Conservation (phyloP, 2,113 vertebrate species). For the Otus sunia region DNA sequence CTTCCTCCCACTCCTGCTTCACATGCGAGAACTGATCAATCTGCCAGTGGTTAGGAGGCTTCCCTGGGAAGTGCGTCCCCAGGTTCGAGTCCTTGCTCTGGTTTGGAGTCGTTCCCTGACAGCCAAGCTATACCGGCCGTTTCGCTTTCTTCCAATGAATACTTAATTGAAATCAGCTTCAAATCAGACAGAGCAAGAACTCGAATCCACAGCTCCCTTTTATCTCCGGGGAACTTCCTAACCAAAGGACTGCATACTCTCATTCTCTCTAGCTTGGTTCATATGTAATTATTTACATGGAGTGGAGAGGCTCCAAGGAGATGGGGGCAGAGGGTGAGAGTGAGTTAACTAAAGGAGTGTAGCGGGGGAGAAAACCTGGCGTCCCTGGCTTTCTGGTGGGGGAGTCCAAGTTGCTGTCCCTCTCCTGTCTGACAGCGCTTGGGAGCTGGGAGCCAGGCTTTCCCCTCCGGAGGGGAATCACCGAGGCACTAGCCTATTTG, state of each 20-base stretch:
- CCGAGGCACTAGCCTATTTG: not conserved
- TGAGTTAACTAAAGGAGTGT: not conserved
- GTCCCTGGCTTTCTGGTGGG: not conserved
- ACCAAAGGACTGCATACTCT: constrained; percentile 19
- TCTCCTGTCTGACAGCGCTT: not conserved
- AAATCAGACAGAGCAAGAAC: not conserved
- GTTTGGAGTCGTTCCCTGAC: constrained; percentile 33
- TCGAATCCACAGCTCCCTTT: constrained; percentile 27
- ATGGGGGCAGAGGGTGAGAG: not conserved
- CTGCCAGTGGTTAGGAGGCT: not conserved
- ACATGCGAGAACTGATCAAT: not conserved
- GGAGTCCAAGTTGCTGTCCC: not conserved
- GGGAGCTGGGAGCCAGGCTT: not conserved
- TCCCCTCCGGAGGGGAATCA: not conserved
- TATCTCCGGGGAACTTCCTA: constrained; percentile 42
- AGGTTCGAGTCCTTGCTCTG: not conserved
- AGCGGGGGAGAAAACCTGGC: not conserved
- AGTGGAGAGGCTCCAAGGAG: constrained; percentile 15
- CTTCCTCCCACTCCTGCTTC: not conserved
- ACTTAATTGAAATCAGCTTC: constrained; percentile 58
- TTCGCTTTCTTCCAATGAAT: not conserved
- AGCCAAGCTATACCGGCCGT: not conserved
- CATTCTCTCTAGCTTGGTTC: not conserved
- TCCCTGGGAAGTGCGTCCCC: not conserved
- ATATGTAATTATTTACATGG: not conserved